A percentile compares a stretch with the other conserved stretches of the same genome.
Conservation (phyloP, 2,888 invertebrate species). For the Drosophila helvetica region DNA sequence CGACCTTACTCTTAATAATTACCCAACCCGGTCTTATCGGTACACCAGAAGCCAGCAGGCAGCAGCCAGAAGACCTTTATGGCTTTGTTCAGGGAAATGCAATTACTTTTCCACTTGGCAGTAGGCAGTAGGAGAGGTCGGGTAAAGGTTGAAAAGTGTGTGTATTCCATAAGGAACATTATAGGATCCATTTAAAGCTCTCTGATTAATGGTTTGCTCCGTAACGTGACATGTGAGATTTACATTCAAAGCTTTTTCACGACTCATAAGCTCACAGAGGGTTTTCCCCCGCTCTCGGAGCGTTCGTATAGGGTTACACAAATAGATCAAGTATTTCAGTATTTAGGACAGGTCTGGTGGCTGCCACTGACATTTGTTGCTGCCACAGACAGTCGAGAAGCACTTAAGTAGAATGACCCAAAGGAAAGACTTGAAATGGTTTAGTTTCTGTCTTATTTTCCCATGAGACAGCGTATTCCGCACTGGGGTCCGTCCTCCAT, state of each 20-base stretch:
- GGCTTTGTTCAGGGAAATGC: slow-evolving; percentile 38
- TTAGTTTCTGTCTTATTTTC: slow-evolving; percentile 14
- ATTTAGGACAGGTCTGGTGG: slow-evolving; percentile 2
- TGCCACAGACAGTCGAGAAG: slow-evolving; percentile 30
- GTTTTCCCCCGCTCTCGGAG: not conserved
- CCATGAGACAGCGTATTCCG: slow-evolving; percentile 13
- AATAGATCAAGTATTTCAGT: slow-evolving; percentile 35
- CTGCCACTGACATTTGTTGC: slow-evolving; percentile 41
- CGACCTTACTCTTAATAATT: slow-evolving; percentile 22
- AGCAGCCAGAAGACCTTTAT: slow-evolving; percentile 13
- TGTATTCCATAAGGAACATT: slow-evolving; percentile 10
- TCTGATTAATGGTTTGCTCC: slow-evolving; percentile 38
- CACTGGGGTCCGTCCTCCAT: not conserved
- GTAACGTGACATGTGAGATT: slow-evolving; percentile 25
- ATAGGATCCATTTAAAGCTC: slow-evolving; percentile 36
- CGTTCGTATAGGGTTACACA: not conserved
- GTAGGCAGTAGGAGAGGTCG: not conserved
- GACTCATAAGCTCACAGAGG: slow-evolving; percentile 20
- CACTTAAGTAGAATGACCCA: slow-evolving; percentile 35
- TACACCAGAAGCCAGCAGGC: slow-evolving; percentile 17
- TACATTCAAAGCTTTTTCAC: slow-evolving; percentile 21
- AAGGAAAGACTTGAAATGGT: slow-evolving; percentile 29
- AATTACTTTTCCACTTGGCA: slow-evolving; percentile 20
- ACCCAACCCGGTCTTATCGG: slow-evolving; percentile 25
- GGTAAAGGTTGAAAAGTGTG: slow-evolving; percentile 8